phyloP scores from a whole-genome alignment of 2,888 invertebrate genomes.

The Ceratothoa steindachneri region DNA sequence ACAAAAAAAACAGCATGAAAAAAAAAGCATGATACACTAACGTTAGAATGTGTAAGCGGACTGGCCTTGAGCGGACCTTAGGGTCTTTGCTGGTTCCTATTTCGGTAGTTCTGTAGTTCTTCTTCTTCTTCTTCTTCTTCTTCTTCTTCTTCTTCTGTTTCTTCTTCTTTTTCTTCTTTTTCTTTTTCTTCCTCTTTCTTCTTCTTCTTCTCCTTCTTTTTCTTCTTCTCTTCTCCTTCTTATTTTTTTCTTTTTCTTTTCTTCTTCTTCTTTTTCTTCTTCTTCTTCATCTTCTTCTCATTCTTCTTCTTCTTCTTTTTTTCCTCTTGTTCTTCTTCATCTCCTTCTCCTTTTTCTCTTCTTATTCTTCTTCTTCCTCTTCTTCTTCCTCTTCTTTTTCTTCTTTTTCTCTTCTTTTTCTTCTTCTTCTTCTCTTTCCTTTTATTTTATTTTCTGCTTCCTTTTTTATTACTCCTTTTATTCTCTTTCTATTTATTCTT shows the following conservation, averaged over 20 bases:
- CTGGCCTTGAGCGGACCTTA: too few relatives aligned
- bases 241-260: too few relatives aligned
- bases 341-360: background rate
- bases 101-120: too few relatives aligned
- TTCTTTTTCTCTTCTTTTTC: background rate
- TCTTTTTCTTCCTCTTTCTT: background rate
- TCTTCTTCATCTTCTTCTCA: too few relatives aligned
- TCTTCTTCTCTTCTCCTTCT: background rate
- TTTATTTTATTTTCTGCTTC: background rate
- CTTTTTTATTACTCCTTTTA: background rate
- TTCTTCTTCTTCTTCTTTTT: too few relatives aligned
- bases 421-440: background rate
- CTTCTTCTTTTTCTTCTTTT: background rate
- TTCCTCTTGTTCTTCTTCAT: background rate
- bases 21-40: too few relatives aligned
- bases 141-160: background rate
- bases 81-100: too few relatives aligned
- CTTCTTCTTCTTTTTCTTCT: background rate
- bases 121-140: too few relatives aligned
- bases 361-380: too few relatives aligned
- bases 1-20: too few relatives aligned
- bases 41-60: too few relatives aligned
- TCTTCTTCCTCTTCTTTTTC: background rate
- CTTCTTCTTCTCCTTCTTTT: background rate
- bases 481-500: background rate